Conservation (phyloP, 1,140 invertebrate species). For the Zaprionus tsacasi region DNA sequence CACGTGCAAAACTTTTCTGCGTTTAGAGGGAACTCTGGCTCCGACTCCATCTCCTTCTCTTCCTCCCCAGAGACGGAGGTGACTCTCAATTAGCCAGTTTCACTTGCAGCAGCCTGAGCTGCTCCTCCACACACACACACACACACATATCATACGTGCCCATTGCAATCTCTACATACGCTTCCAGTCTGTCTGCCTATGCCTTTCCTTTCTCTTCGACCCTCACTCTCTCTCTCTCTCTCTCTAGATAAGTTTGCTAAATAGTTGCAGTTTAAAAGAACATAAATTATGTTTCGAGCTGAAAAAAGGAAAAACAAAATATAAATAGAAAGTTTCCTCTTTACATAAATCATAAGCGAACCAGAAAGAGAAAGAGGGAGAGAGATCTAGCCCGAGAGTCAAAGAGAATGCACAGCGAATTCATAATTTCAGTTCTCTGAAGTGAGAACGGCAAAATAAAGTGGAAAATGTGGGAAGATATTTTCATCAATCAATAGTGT, state of each 20-base stretch:
- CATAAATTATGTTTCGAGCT: conserved; percentile 23
- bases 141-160: conserved; percentile 10
- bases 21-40: neutral
- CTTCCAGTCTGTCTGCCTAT: neutral
- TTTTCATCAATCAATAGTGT: neutral
- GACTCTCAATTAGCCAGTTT: conserved; percentile 6
- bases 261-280: conserved; percentile 25
- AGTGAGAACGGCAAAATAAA: neutral
- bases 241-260: conserved; percentile 1
- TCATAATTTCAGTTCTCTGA: neutral
- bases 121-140: neutral
- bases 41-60: neutral
- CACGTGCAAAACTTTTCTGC: conserved; percentile 25
- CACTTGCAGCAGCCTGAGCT: neutral
- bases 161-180: conserved; percentile 17
- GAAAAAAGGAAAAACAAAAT: neutral
- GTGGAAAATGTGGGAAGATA: neutral
- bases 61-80: neutral
- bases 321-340: conserved; percentile 2
- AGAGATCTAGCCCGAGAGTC: neutral
- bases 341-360: conserved; percentile 3
- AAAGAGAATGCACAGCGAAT: neutral
- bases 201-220: neutral
- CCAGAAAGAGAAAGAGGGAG: neutral
- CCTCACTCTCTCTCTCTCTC: neutral